Evolutionary conservation across 2,888 invertebrate genomes (phyloP), one percentile per base, ranked within the genome.

Genomic region (Leptopilina myrica): DNA sequence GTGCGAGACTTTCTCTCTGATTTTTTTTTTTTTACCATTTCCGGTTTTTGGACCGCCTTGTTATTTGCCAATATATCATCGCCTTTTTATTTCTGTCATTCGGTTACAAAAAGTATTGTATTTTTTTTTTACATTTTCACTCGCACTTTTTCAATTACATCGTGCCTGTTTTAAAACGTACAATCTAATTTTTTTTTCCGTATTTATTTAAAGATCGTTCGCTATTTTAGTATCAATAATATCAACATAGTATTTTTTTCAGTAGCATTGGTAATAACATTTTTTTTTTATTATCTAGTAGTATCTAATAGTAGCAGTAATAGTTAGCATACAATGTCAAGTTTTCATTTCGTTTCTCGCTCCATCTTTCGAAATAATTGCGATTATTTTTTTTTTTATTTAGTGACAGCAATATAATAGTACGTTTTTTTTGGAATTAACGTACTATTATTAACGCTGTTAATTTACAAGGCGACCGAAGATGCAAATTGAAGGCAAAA

Each of bases 401-500:
- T 79, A 82, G 82, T 84, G 84, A 82, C 82, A 83, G 80, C 79
- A 64, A 80, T 83, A 80, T 83, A 84, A 83, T 82, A 85, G 86
- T 86, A 86, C 86, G 85, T 82, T 85, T 43, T 43, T 43, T 43
- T 82, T 78, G 80, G 40, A 56, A 76, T 64, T 79, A 81, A 82
- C 80, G 81, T 78, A 81, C 65, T 80, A 79, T 83, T 85, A 77
- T 79, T 82, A 80, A 83, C 83, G 84, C 85, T 82, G 81, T 84
- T 83, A 82, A 81, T 73, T 84, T 83, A 85, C 84, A 85, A 86
- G 86, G 85, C 85, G 84, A 87, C 86, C 83, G 85, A 86, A 87
- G 85, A 84, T 89, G 86, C 85, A 87, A 87, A 88, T 88, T 86
- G 85, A 89, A 88, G 88, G 88, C 88, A 86, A 85, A 87, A 86